phyloP scores from a whole-genome alignment of 2,113 vertebrate genomes.

The Stigmatopora nigra region DNA sequence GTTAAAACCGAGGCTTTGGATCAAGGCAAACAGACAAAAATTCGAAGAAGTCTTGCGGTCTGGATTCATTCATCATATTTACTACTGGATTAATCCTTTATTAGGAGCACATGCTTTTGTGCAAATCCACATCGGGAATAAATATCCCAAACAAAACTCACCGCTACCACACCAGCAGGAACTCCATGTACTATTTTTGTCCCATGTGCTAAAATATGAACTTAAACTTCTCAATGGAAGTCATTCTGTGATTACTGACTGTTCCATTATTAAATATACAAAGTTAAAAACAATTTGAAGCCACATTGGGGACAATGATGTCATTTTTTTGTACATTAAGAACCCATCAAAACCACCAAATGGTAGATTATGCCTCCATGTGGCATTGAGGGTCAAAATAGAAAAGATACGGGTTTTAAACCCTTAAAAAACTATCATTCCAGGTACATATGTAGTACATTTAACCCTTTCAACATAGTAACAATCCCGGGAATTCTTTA shows the following conservation, averaged over 20 bases:
- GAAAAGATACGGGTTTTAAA: background rate
- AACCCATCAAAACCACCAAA: too few species aligned
- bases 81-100: constrained; percentile 24
- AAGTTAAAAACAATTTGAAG: background rate
- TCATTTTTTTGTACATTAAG: background rate
- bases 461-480: too few species aligned
- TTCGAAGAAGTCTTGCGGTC: constrained; percentile 45
- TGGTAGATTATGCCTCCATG: too few species aligned
- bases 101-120: constrained; percentile 11
- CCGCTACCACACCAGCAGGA: background rate
- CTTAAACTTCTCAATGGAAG: background rate
- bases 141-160: background rate
- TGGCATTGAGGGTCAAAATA: too few species aligned
- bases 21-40: constrained; percentile 7
- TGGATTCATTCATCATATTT: constrained; percentile 26
- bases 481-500: background rate
- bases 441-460: background rate
- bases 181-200: background rate
- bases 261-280: background rate
- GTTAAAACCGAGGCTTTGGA: background rate
- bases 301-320: background rate
- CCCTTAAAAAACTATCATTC: background rate
- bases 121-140: constrained; percentile 3
- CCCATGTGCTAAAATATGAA: background rate
- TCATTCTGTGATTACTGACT: background rate